Evolutionary conservation across 2,888 invertebrate species (phyloP), one percentile per base, ranked within the genome.

Genomic region (Ephialtes manifestator): DNA sequence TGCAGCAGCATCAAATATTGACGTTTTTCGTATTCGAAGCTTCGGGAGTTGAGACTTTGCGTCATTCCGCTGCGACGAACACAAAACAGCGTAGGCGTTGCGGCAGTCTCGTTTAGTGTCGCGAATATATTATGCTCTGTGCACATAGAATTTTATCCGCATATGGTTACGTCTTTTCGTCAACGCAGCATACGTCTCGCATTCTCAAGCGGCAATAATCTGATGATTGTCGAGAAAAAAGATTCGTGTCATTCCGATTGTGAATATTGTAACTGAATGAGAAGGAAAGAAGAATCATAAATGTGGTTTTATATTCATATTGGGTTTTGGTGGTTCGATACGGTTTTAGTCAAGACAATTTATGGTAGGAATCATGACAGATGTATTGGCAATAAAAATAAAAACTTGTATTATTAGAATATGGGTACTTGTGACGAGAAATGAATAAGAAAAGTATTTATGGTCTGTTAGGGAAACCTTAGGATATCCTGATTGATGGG

Each of bases 1-100:
- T 68, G 53, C 43, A 28, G 60, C 43, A 18, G 24, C 24, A 70
- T 80, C 75, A 71, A 71, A 80, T 58, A 76, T 80, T 79, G 77
- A 79, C 79, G 48, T 70, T 77, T 71, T 77, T 76, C 24, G 60
- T 53, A 53, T 63, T 71, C 58, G 20, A 24, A 24, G 24, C 7
- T 8, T 31, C 18, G n/a, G 48, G 46, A 24, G 68, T 68, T 46
- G 28, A 68, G 68, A 68, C 68, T 75, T 39, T 51, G 63, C 75
- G 65, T 51, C 75, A 48, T 35, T 35, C n/a, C 39, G 35, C 39
- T 65, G 65, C 71, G 39, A 71, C 70, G 20, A 53, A 48, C 24
- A 68, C 48, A 15, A 75, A 15, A 75, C 46, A 39, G 2, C 65
- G 43, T 18, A 20, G 31, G 28, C 60, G 48, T 51, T 75, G 46